phyloP scores from a whole-genome alignment of 2,797 vertebrate genomes.

The Chromobotia macracanthus region DNA sequence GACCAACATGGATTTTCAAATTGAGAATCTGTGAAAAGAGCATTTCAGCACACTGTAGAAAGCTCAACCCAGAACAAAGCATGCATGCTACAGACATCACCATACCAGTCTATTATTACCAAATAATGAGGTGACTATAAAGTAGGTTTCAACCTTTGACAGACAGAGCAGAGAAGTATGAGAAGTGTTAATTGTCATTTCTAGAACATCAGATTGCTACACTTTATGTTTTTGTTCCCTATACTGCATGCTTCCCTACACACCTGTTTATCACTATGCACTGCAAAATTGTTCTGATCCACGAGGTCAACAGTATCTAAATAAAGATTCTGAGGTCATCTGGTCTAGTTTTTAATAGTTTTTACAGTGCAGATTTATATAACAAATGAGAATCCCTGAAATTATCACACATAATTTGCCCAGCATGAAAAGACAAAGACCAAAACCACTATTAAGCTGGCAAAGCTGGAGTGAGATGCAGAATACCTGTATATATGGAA shows the following conservation, averaged over 20 bases:
- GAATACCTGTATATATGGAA: neutral
- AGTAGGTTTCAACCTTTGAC: neutral
- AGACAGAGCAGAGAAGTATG: neutral
- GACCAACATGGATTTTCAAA: neutral
- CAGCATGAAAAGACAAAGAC: neutral
- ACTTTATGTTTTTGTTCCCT: no score
- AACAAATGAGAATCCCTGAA: no score
- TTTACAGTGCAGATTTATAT: no score
- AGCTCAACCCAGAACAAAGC: no score
- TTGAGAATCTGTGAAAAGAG: neutral
- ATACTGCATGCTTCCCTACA: no score
- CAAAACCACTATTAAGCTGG: neutral
- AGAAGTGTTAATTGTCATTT: neutral
- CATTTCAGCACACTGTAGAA: neutral
- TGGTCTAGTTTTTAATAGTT: no score
- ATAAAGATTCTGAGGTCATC: no score
- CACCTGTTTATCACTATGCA: no score
- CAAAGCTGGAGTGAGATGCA: neutral
- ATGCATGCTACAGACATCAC: neutral
- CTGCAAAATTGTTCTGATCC: no score
- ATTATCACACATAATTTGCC: neutral
- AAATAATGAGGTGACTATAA: constrained; percentile 2
- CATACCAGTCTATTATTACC: neutral
- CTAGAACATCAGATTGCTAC: neutral
- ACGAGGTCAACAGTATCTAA: no score